Conservation (phyloP, 2,797 vertebrate genomes). For the Myotis vivesi region DNA sequence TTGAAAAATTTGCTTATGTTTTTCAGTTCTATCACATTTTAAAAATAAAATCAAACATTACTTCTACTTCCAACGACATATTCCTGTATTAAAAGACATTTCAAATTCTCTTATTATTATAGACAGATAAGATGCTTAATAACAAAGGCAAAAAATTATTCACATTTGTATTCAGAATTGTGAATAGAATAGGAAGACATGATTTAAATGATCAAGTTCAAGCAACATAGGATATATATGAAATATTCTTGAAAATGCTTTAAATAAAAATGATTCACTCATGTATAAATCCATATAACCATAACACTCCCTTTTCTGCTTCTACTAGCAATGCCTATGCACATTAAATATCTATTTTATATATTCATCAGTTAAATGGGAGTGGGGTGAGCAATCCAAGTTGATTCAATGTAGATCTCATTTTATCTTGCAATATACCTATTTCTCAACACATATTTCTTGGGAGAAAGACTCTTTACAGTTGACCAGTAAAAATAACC, state of each 20-base stretch:
- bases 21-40: slow-evolving; percentile 2
- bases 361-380: not conserved
- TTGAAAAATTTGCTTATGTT: not conserved
- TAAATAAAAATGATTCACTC: slow-evolving; percentile 14
- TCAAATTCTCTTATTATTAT: not conserved
- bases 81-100: not conserved
- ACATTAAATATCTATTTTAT: not conserved
- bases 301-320: not conserved
- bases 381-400: not conserved
- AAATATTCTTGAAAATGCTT: slow-evolving; percentile 11
- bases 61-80: not conserved
- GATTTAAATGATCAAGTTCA: not conserved
- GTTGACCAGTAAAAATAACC: slow-evolving; percentile 72
- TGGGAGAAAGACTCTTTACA: slow-evolving; percentile 66
- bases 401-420: not conserved
- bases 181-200: not conserved
- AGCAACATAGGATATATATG: not conserved
- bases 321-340: slow-evolving; percentile 62
- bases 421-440: not conserved
- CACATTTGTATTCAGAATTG: not conserved
- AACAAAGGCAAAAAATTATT: not conserved
- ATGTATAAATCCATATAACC: slow-evolving; percentile 49
- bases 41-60: not conserved
- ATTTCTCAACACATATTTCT: slow-evolving; percentile 56
- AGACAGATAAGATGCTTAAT: not conserved